Evolutionary conservation across 2,113 vertebrate species (phyloP), one percentile per base, ranked within the genome.

Genomic region (Piliocolobus tephrosceles): DNA sequence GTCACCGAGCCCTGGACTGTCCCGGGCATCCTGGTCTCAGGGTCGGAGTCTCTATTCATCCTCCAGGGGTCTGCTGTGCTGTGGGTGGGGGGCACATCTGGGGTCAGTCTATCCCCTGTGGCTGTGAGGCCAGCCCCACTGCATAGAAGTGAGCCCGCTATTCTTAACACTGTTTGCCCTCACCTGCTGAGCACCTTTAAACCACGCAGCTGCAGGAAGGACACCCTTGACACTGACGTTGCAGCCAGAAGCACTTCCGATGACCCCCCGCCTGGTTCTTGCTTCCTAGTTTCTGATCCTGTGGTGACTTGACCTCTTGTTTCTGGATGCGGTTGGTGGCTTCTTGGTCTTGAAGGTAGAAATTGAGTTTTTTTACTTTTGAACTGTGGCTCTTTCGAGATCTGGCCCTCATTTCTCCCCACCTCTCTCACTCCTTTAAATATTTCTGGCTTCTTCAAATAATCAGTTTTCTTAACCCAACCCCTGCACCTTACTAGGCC

Each of bases 1-100:
- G 96, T 98, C 96, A 88, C 83, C 0, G 2, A 68, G 96, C 85
- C 91, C 94, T 85, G 79, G 83, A 81, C 73, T n/a, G 86, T 75
- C 23, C 61, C 0, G 38, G 92, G 79, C 32, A 3, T 73, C 78
- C 96, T 93, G 73, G 58, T 88, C 76, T 92, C 64, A 27, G 82
- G 81, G 76, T 72, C 27, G 90, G 85, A 94, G 92, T 68, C 25
- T 88, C 95, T 96, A 23, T 50, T 88, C 95, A 52, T 85, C 91
- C 20, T 73, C 45, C 2, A 45, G 40, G 73, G 52, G 66, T 91
- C n/a, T 43, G 58, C 58, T 80, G 32, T 38, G 61, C n/a, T 3
- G 0, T 5, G 72, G 20, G 47, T 45, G n/a, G 52, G 52, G 25
- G 40, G 13, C 38, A 3, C 83, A 23, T 84, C 25, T 25, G 20